Evolutionary conservation across 2,797 vertebrate genomes (phyloP), one percentile per base, ranked within the genome.

Genomic region (Poecilia picta): DNA sequence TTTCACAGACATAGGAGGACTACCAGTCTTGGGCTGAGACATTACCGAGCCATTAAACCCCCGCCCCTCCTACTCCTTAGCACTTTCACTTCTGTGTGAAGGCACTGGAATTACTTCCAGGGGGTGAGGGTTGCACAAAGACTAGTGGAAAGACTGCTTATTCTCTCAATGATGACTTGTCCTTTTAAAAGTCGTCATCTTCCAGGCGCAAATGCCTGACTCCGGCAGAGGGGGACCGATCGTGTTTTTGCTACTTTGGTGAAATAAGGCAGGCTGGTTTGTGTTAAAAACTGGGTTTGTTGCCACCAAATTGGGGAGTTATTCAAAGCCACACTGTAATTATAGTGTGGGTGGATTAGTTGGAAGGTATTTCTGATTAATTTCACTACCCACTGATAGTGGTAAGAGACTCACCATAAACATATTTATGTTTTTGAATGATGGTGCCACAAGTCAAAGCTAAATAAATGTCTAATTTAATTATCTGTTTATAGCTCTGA

Each of bases 121-220:
- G 86, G 89, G 87, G 84, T 84, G 77, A 89, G 87, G 81, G 87
- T 92, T 89, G 92, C 87, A 92, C 90, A 93, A 93, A 92, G 94
- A 95, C 91, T 89, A 93, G 92, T 89, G 92, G 90, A 95, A 96
- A 95, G 92, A 90, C 95, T 95, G 95, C 95, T 95, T 95, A 95
- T 95, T 94, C 92, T 93, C 88, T 93, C 95, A 95, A 96, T 95
- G 95, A 96, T 94, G 92, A 92, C 93, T 92, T 91, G 94, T 95
- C 94, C 95, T 96, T 96, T 53, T 72, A 95, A 95, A 93, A 94
- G 95, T 95, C 91, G 85, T 95, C 94, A 94, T 94, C 90, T 94
- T 94, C 92, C 83, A 95, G 23, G 94, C 91, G 91, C 93, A 95
- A 95, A 95, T 94, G 93, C 94, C 94, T 92, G 91, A 93, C 91